Conservation (phyloP, 2,888 invertebrate species). For the Notocelia uddmanniana region DNA sequence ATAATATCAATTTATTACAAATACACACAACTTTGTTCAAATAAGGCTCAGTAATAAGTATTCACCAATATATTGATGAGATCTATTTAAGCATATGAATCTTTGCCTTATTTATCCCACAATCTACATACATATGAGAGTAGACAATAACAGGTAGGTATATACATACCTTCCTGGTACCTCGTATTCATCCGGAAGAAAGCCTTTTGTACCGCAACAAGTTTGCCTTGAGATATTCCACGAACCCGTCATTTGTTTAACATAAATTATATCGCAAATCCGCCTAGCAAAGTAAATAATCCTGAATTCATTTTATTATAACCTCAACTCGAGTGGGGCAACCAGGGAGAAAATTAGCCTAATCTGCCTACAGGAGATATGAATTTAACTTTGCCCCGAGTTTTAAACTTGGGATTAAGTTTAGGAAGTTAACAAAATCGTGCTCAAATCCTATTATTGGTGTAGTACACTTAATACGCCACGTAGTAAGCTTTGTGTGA, state of each 20-base stretch:
- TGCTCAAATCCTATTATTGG: constrained; percentile 23
- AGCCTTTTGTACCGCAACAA: not conserved
- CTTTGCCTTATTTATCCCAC: not conserved
- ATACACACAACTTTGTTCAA: no score
- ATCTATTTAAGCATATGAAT: not conserved
- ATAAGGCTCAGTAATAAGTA: not conserved
- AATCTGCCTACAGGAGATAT: constrained; percentile 45
- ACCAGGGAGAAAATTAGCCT: constrained; percentile 40
- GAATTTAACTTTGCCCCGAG: constrained; percentile 38
- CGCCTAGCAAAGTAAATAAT: constrained; percentile 29
- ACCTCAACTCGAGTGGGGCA: constrained; percentile 2
- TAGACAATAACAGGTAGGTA: not conserved
- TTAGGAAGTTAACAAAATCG: constrained; percentile 28
- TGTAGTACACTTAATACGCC: constrained; percentile 12
- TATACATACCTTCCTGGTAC: no score
- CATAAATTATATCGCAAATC: constrained; percentile 17
- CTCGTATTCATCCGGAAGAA: not conserved
- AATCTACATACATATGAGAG: not conserved
- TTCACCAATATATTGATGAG: not conserved
- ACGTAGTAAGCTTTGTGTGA: not conserved
- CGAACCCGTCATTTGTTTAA: constrained; percentile 14
- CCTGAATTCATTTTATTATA: constrained; percentile 32
- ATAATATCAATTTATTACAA: no score
- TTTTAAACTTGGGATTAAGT: constrained; percentile 37
- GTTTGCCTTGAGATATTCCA: not conserved